phyloP scores from a whole-genome alignment of 2,888 invertebrate species.

The Griposia aprilina region DNA sequence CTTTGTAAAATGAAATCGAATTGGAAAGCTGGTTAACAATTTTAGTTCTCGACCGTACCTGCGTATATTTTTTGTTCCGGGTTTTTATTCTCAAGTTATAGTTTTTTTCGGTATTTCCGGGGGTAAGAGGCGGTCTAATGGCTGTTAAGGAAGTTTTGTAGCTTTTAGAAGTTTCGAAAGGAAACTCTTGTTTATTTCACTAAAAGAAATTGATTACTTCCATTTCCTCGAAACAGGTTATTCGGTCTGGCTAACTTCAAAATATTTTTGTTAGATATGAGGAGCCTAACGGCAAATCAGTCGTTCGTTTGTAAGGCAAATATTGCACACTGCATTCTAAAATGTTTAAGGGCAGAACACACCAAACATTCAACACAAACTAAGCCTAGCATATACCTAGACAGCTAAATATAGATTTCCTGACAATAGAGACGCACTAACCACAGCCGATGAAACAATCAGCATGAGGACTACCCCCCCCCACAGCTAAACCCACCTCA shows the following conservation, averaged over 20 bases:
- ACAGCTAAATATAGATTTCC: conserved; percentile 63
- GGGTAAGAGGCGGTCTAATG: conserved; percentile 9
- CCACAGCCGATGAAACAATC: conserved; percentile 76
- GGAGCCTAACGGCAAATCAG: neutral
- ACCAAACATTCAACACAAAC: neutral
- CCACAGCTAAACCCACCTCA: conserved; percentile 35
- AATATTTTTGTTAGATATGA: neutral
- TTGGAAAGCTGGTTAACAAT: neutral
- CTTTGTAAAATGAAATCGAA: neutral
- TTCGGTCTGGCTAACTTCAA: neutral
- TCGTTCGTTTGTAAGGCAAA: neutral
- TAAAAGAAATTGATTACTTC: conserved; percentile 12
- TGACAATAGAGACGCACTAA: conserved; percentile 70
- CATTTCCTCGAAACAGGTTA: neutral
- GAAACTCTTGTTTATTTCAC: conserved; percentile 35
- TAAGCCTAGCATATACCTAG: conserved; percentile 6
- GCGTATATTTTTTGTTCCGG: conserved; percentile 29
- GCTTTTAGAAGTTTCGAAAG: conserved; percentile 21
- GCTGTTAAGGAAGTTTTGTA: conserved; percentile 25
- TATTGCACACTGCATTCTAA: neutral
- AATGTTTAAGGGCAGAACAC: neutral
- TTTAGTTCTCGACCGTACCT: conserved; percentile 4
- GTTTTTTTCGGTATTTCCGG: conserved; percentile 13
- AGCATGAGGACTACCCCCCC: conserved; percentile 63
- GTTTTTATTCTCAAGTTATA: conserved; percentile 40